Percentiles rank a stretch among this genome's conserved stretches.
These are phyloP conservation scores for Pogona vitticeps DNA, from an alignment of 2,113 vertebrate genomes.

Conservation along the genomic window DNA sequence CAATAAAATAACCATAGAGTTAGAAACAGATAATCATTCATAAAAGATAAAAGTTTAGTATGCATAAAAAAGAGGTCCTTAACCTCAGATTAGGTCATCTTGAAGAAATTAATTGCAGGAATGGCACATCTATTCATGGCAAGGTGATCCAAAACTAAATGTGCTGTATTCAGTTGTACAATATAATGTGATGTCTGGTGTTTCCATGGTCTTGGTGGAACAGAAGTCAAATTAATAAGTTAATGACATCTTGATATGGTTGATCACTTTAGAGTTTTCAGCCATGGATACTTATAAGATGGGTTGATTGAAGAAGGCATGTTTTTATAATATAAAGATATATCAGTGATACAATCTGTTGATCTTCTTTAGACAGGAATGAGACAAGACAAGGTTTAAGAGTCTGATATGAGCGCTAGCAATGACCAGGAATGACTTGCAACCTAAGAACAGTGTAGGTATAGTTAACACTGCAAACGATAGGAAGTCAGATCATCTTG, in stretches of 20 bases:
- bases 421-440: no score
- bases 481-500: no score
- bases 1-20: constrained; percentile 11
- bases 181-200: not conserved
- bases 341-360: not conserved
- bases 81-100: not conserved
- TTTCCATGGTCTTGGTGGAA: not conserved
- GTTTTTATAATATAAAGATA: no score
- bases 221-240: not conserved
- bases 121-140: not conserved
- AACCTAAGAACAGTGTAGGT: no score
- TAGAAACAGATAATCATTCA: not conserved
- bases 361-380: not conserved
- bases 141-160: constrained; percentile 10
- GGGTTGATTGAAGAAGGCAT: no score
- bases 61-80: not conserved
- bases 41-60: not conserved
- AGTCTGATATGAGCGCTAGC: not conserved
- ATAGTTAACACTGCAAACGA: no score
- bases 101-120: not conserved
- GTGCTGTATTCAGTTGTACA: constrained; percentile 13
- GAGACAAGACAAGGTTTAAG: not conserved
- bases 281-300: not conserved
- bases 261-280: not conserved
- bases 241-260: not conserved